Evolutionary conservation across 2,888 invertebrate genomes (phyloP), one percentile per base, ranked within the genome.

Genomic region (Hydrotaea diabolus): DNA sequence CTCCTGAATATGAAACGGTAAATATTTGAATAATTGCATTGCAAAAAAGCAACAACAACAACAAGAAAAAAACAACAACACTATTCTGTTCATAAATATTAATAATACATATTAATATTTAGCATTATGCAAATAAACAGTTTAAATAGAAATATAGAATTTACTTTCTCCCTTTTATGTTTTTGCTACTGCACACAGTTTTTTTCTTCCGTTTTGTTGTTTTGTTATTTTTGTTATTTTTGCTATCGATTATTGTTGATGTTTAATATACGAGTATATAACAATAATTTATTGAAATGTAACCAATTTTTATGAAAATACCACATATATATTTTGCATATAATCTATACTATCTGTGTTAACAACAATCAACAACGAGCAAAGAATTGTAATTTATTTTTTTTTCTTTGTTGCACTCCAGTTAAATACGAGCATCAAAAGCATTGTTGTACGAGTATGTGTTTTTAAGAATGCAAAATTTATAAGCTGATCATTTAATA

Each of bases 1-100:
- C 92, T 87, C 92, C 92, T 82, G 92, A 92, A 88, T 92, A 92
- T 88, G 92, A 92, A 89, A 91, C 92, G 92, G 92, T 92, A 92
- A 92, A 87, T 88, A 89, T 88, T 86, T 78, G 53, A 85, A 76
- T 74, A 85, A 86, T 73, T 80, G 69, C 69, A 72, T 80, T 76
- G 39, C 36, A 36, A 73, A 55, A 53, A 55, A 39, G 23, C 2
- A 0, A 43, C 9, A 73, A 21, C 55, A 49, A 19, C 39, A 78
- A 71, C n/a, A 64, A 57, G n/a, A 69, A 66, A 64, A 81, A 46
- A 75, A 21, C 5, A 43, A 71, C 46, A 2, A 9, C 7, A 31
- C 39, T 31, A 46, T 13, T 72, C 11, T 57, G 19, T 53, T 53
- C 23, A 49, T 36, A 53, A 57, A 49, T 57, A 53, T 73, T 73